Conservation (phyloP, 2,888 invertebrate species). For the Glyphotaelius pellucidus region DNA sequence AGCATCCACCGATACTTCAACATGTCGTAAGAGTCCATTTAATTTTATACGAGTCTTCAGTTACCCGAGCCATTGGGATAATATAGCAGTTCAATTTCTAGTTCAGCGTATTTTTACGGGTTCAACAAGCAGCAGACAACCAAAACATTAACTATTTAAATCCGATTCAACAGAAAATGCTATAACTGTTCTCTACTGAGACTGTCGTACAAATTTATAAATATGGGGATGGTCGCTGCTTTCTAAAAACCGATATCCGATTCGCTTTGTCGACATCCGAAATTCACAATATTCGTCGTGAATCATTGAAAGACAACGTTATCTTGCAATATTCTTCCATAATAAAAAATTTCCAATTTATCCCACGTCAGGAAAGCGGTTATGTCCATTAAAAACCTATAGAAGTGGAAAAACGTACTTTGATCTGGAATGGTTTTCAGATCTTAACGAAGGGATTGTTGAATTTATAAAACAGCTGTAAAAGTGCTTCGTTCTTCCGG, state of each 20-base stretch:
- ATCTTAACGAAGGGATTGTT: too few relatives aligned
- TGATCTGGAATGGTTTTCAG: background rate
- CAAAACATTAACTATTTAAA: background rate
- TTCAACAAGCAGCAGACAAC: background rate
- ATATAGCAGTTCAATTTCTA: background rate
- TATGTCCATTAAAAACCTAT: too few relatives aligned
- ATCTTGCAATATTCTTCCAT: background rate
- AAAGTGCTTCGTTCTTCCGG: background rate
- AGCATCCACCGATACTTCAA: background rate
- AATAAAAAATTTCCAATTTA: background rate
- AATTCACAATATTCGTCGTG: background rate
- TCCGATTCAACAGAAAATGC: background rate
- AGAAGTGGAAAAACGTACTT: too few relatives aligned
- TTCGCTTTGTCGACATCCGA: background rate
- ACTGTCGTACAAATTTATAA: background rate
- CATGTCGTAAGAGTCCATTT: background rate
- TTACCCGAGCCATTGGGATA: background rate
- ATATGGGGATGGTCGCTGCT: background rate
- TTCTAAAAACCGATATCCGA: background rate
- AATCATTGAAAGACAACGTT: background rate
- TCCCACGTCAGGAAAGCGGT: too few relatives aligned
- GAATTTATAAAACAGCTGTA: too few relatives aligned
- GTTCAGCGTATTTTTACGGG: background rate
- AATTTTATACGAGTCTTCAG: background rate
- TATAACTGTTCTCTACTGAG: background rate